Percentiles rank a stretch among this genome's conserved stretches.
Conservation (phyloP, 2,797 vertebrate species). For the Argya squamiceps region DNA sequence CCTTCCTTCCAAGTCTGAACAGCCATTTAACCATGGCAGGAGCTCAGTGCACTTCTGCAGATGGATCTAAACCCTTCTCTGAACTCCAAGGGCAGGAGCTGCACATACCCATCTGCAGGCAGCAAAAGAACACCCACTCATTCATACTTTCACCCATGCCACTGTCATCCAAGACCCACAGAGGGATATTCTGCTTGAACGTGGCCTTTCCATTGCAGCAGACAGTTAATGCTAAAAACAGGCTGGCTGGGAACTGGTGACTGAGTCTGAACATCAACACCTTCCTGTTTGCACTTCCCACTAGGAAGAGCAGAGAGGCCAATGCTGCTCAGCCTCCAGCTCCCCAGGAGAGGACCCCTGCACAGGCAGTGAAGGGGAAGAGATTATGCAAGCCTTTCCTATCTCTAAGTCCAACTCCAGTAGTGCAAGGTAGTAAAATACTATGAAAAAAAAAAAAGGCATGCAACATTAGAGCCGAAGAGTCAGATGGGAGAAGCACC, state of each 20-base stretch:
- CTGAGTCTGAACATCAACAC: background rate
- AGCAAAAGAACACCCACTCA: background rate
- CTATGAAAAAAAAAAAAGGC: background rate
- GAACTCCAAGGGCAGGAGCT: background rate
- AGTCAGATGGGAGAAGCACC: background rate
- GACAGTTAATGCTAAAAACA: background rate
- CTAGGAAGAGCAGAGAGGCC: fast-evolving
- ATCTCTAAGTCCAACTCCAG: background rate
- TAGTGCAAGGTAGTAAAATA: background rate
- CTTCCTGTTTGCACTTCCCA: background rate
- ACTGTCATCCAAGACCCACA: background rate
- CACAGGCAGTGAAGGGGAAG: background rate
- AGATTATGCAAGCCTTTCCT: background rate
- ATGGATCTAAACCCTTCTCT: background rate
- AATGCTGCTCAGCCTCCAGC: background rate
- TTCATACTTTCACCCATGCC: background rate
- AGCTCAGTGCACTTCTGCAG: background rate
- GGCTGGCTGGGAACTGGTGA: background rate
- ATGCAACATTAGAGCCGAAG: background rate
- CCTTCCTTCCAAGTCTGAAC: background rate
- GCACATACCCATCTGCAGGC: background rate
- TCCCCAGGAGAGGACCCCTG: background rate
- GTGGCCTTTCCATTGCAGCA: background rate
- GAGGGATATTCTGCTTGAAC: background rate
- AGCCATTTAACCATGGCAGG: background rate